These are phyloP conservation scores for Vollenhovia emeryi DNA, from an alignment of 1,140 invertebrate genomes.

Conservation along the genomic window DNA sequence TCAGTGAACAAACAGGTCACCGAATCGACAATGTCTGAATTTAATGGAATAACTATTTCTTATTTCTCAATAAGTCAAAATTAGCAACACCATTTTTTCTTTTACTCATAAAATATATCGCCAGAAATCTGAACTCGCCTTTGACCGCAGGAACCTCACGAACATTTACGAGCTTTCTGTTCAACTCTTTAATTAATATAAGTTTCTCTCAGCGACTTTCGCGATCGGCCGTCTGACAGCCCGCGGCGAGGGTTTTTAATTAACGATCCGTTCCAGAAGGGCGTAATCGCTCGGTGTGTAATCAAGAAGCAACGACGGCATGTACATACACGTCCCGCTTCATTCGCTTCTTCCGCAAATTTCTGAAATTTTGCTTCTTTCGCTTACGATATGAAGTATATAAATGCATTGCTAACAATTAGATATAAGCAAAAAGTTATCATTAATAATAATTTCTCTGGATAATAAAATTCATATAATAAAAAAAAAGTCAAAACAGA, in stretches of 20 bases:
- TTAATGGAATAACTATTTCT: background rate
- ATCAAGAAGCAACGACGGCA: slow-evolving; percentile 26
- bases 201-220: slow-evolving; percentile 37
- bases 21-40: background rate
- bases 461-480: background rate
- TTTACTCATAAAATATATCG: background rate
- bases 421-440: background rate
- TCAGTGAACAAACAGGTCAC: too few species aligned
- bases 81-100: background rate
- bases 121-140: background rate
- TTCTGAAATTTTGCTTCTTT: background rate
- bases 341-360: background rate
- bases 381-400: background rate
- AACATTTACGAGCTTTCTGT: slow-evolving; percentile 3
- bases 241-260: slow-evolving; percentile 38
- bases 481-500: background rate
- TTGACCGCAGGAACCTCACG: background rate
- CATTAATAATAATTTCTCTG: background rate
- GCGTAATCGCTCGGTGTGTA: slow-evolving; percentile 16
- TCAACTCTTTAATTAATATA: slow-evolving; percentile 44
- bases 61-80: background rate
- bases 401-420: background rate
- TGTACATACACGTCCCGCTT: background rate
- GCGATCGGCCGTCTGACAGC: slow-evolving; percentile 12
- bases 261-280: slow-evolving; percentile 42